Evolutionary conservation across 1,140 invertebrate species (phyloP), one percentile per base, ranked within the genome.

Genomic region (Bombus soroeensis): DNA sequence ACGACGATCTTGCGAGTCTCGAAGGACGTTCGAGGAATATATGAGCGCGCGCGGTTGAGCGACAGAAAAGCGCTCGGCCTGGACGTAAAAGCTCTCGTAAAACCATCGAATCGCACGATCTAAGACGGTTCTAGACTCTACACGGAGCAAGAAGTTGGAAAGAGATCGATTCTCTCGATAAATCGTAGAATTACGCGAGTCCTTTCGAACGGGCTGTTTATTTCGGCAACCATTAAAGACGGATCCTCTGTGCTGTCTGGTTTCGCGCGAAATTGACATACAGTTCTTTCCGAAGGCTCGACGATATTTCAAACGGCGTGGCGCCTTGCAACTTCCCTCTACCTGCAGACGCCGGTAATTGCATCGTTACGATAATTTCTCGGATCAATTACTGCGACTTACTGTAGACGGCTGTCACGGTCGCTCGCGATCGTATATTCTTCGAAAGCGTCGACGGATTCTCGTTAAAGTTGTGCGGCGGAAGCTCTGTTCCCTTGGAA

Each of bases 11-110:
- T n/a, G 39, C 25, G 32, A 32, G 68, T 39, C 75, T 34, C n/a
- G 75, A 47, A 82, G 62, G 71, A 66, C 81, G 84, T 86, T 70
- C 71, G 18, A 39, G 73, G 70, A 83, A 89, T 82, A 75, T 89
- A 87, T 70, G 79, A 72, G 68, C 32, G 59, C 43, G 70, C 57
- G 70, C 43, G 57, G 28, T 43, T 70, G 66, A 86, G 74, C 43
- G 85, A 86, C 73, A 39, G 66, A 34, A 77, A 72, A 80, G 68
- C 62, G 32, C 57, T 64, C 32, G 41, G 43, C 47, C 22, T 43
- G 25, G 47, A n/a, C 47, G 73, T 84, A 84, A 71, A 80, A 80
- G 70, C 47, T 81, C 57, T 74, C 83, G 83, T 85, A 85, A 80
- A 85, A 64, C 70, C 77, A 13, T 22, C 47, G 77, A 80, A 25